These are phyloP conservation scores for Ctenopoma kingsleyae DNA, from an alignment of 2,797 vertebrate genomes.

Conservation along the genomic window DNA sequence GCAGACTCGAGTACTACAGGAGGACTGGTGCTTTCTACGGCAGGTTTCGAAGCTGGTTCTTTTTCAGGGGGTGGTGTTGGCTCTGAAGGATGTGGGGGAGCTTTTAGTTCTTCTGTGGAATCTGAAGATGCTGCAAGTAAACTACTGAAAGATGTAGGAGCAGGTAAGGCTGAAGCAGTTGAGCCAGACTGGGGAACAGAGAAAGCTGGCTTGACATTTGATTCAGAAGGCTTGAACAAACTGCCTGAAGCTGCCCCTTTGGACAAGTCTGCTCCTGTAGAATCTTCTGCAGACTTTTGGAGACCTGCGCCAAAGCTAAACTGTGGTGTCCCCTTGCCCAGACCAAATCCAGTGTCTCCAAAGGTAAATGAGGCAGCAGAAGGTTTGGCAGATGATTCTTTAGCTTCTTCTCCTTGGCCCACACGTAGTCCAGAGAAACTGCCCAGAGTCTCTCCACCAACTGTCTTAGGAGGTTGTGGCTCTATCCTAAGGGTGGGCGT, in stretches of 20 bases:
- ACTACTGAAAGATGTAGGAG: constrained; percentile 82
- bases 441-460: constrained; percentile 92
- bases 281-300: constrained; percentile 76
- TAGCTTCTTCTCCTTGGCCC: constrained; percentile 89
- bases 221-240: constrained; percentile 82
- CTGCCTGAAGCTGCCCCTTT: constrained; percentile 56
- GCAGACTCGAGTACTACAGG: constrained; percentile 12
- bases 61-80: constrained; percentile 71
- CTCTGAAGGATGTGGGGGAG: constrained; percentile 51
- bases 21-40: constrained; percentile 15
- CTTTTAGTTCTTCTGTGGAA: constrained; percentile 66
- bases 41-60: constrained; percentile 39
- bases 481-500: constrained; percentile 74
- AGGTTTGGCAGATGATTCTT: constrained; percentile 66
- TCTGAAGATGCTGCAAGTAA: constrained; percentile 79
- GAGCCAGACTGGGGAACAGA: constrained; percentile 75
- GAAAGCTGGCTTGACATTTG: constrained; percentile 78
- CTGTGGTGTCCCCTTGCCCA: constrained; percentile 67
- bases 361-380: constrained; percentile 67
- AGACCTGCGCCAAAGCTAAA: constrained; percentile 75
- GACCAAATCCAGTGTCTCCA: constrained; percentile 63
- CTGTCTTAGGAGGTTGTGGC: constrained; percentile 74
- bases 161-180: constrained; percentile 2
- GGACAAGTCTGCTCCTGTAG: constrained; percentile 55
- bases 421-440: constrained; percentile 93